Percentiles rank a stretch among this genome's conserved stretches.
Conservation (phyloP, 1,140 invertebrate genomes). For the Penaeus chinensis region DNA sequence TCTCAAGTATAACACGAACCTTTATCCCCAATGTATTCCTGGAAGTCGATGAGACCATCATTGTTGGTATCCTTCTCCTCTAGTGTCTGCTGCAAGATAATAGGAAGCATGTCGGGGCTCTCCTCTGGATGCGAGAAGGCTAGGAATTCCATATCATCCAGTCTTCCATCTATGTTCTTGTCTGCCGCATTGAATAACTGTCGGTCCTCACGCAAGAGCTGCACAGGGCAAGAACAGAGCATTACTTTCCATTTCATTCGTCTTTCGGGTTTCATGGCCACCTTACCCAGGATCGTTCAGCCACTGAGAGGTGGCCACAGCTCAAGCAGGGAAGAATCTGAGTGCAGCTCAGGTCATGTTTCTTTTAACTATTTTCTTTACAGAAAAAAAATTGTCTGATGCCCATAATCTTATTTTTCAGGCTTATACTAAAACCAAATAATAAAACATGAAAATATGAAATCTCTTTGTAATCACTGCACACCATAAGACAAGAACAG, state of each 20-base stretch:
- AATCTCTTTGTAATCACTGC: too few relatives aligned
- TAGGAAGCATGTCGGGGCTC: slow-evolving; percentile 86
- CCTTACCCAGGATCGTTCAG: too few relatives aligned
- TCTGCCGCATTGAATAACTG: slow-evolving; percentile 89
- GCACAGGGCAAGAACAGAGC: neutral
- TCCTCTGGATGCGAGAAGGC: slow-evolving; percentile 93
- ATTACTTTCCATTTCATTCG: neutral
- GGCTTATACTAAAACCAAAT: too few relatives aligned
- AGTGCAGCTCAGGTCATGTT: too few relatives aligned
- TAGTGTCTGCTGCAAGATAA: slow-evolving; percentile 84
- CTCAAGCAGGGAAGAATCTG: too few relatives aligned
- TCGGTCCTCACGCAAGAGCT: slow-evolving; percentile 79
- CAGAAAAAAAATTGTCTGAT: too few relatives aligned
- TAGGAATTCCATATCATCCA: slow-evolving; percentile 85
- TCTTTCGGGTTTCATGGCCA: neutral
- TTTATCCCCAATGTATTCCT: slow-evolving; percentile 84
- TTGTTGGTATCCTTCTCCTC: slow-evolving; percentile 86
- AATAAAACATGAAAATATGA: too few relatives aligned
- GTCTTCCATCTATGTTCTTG: slow-evolving; percentile 81
- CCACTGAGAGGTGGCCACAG: too few relatives aligned
- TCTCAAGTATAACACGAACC: slow-evolving; percentile 68
- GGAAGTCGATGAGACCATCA: slow-evolving; percentile 85
- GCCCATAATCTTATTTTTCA: too few relatives aligned
- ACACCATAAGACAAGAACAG: too few relatives aligned
- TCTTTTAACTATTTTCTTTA: too few relatives aligned